These are phyloP conservation scores for Standfussiana lucernea DNA, from an alignment of 2,888 invertebrate genomes.

Conservation along the genomic window DNA sequence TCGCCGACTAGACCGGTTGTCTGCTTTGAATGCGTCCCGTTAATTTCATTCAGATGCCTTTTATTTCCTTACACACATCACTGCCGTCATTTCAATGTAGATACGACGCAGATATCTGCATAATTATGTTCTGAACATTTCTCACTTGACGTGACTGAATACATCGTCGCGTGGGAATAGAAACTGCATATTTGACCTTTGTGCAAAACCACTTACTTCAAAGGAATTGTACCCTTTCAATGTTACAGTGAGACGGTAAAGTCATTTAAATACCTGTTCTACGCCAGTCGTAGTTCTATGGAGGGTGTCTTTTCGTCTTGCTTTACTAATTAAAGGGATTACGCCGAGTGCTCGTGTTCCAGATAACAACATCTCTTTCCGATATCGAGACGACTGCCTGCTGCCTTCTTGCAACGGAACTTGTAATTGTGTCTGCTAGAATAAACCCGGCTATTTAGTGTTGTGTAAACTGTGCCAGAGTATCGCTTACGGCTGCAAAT, in stretches of 20 bases:
- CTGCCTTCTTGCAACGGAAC: constrained; percentile 67
- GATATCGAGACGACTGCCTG: constrained; percentile 69
- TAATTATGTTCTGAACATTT: not conserved
- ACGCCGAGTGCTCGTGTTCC: constrained; percentile 74
- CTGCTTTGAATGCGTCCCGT: constrained; percentile 77
- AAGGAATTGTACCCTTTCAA: not conserved
- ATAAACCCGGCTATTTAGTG: constrained; percentile 70
- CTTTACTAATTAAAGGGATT: constrained; percentile 84
- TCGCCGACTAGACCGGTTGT: constrained; percentile 85
- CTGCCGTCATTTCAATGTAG: constrained; percentile 32
- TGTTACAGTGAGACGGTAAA: not conserved
- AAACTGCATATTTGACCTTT: not conserved
- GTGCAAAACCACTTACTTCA: not conserved
- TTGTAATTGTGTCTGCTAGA: constrained; percentile 76
- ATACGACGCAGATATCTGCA: not conserved
- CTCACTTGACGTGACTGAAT: not conserved
- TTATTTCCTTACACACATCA: constrained; percentile 65
- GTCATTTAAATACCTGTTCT: constrained; percentile 49
- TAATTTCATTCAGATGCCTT: constrained; percentile 74
- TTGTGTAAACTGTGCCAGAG: constrained; percentile 66
- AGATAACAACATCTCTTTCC: constrained; percentile 76
- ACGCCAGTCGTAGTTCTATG: constrained; percentile 41
- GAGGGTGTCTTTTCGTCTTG: constrained; percentile 75
- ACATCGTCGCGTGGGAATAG: too few species aligned
- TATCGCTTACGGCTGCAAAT: constrained; percentile 38